These are phyloP conservation scores for Cherax quadricarinatus DNA, from an alignment of 1,140 invertebrate genomes.

Conservation along the genomic window DNA sequence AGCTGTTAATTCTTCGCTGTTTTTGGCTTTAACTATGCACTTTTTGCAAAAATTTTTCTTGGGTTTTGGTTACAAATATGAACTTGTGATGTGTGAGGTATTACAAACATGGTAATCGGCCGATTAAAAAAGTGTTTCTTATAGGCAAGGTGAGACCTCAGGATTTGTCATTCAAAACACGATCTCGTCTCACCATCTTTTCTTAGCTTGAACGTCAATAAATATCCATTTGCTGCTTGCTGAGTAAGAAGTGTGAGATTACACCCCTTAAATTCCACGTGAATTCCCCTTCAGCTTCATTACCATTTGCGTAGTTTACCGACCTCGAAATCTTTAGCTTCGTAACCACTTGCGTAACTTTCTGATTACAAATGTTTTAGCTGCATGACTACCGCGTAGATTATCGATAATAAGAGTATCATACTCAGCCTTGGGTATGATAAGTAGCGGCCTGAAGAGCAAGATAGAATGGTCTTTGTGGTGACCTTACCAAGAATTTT, in stretches of 20 bases:
- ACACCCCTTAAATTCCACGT: too few species aligned
- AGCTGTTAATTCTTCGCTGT: constrained; percentile 53
- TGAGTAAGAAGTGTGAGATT: neutral
- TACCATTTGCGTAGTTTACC: neutral
- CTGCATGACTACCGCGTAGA: neutral
- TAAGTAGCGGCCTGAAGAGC: neutral
- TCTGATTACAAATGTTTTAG: neutral
- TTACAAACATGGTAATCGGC: neutral
- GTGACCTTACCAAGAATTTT: constrained; percentile 58
- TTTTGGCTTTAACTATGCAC: neutral
- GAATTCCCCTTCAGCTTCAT: neutral
- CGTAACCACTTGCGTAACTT: neutral
- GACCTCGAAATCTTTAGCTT: neutral
- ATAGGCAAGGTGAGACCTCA: neutral
- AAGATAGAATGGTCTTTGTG: neutral
- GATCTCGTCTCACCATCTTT: constrained; percentile 11
- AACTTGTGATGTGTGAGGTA: neutral
- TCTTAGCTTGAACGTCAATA: constrained; percentile 39
- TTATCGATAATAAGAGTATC: neutral
- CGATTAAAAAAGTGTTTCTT: neutral
- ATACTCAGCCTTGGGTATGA: neutral
- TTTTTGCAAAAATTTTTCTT: constrained; percentile 16
- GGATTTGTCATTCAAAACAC: constrained; percentile 61
- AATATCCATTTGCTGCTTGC: constrained; percentile 51
- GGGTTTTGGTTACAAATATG: neutral